phyloP scores from a whole-genome alignment of 92 coral and sea anemone species.

The Bergia sp. region DNA sequence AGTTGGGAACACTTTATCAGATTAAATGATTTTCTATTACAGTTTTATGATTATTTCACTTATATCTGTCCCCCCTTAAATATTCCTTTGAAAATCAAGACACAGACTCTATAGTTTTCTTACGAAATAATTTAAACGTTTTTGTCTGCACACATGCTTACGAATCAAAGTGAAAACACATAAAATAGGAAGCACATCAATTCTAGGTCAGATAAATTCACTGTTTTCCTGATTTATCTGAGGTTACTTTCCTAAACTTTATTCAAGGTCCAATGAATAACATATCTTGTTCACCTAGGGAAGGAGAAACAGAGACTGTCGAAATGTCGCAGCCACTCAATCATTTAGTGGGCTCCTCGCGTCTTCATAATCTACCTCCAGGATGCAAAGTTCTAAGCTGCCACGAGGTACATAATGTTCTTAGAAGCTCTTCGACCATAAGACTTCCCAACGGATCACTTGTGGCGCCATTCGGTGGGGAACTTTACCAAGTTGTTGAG shows the following conservation, averaged over 20 bases:
- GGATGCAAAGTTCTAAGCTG: slow-evolving; percentile 85
- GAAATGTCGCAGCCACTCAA: slow-evolving; percentile 25
- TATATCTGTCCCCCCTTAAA: background rate
- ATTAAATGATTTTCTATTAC: background rate
- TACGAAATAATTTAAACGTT: background rate
- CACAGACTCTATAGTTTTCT: background rate
- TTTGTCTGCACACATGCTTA: background rate
- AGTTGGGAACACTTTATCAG: slow-evolving; percentile 15
- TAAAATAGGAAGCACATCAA: background rate
- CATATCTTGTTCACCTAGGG: background rate
- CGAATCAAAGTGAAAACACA: background rate
- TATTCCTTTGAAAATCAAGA: background rate
- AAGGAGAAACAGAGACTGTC: background rate
- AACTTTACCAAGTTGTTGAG: slow-evolving; percentile 87
- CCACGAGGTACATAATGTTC: slow-evolving; percentile 75
- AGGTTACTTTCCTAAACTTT: background rate
- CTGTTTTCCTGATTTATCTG: background rate
- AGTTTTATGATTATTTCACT: background rate
- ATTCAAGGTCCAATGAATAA: background rate
- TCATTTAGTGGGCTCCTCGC: slow-evolving; percentile 43
- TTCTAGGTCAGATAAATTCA: background rate
- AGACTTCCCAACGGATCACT: slow-evolving; percentile 84
- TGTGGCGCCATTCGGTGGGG: slow-evolving; percentile 86
- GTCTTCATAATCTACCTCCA: slow-evolving; percentile 77
- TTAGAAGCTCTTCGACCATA: slow-evolving; percentile 77